A percentile compares a stretch with the other conserved stretches of the same genome.
Conservation (phyloP, 2,113 vertebrate species). For the Pipra filicauda region DNA sequence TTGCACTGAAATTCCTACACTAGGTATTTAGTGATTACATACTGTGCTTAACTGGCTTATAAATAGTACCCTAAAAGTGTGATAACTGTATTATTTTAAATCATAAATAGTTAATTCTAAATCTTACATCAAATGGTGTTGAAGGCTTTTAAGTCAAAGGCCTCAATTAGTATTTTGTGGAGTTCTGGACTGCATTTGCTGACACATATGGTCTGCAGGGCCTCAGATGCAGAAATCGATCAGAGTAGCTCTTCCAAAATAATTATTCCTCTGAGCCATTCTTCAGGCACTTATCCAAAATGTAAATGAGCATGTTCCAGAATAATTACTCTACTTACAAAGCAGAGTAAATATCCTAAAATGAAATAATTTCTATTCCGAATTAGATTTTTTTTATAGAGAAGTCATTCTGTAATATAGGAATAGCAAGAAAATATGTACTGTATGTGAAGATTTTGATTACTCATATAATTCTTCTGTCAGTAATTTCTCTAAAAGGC, state of each 20-base stretch:
- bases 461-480: not conserved
- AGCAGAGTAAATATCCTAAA: constrained; percentile 16
- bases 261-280: constrained; percentile 24
- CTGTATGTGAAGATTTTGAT: constrained; percentile 24
- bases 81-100: not conserved
- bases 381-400: not conserved
- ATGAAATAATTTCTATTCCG: constrained; percentile 10
- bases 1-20: not conserved
- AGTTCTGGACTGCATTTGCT: not conserved
- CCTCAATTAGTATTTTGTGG: not conserved
- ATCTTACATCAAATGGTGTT: not conserved
- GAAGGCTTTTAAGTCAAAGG: not conserved
- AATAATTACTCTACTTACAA: constrained; percentile 25
- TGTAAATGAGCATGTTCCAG: constrained; percentile 29
- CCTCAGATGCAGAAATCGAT: constrained; percentile 37
- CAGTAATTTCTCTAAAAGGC: constrained; percentile 8
- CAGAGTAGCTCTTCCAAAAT: constrained; percentile 22
- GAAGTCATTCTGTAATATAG: not conserved
- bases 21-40: not conserved
- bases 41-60: not conserved
- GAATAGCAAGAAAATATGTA: not conserved
- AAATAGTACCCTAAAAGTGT: not conserved
- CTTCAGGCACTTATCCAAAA: constrained; percentile 45
- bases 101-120: not conserved
- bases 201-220: not conserved